Base-by-base conservation (phyloP, 2,888 invertebrate species). In the Parnassius glacialis region DNA sequence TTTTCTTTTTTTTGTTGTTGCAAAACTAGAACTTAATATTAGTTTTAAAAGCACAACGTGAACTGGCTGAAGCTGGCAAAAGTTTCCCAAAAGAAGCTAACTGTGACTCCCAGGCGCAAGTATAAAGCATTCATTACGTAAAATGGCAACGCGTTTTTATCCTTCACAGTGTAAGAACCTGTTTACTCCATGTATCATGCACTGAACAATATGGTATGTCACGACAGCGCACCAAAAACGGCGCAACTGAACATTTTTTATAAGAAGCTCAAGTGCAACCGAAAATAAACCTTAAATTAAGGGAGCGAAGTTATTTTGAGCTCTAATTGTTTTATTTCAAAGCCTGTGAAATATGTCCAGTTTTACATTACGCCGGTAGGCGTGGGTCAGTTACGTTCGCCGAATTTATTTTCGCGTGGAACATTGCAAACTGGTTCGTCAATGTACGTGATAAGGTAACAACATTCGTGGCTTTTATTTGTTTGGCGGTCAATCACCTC, bases 191-290 rank as follows among this genome's bases (percentile, higher is more conserved):
- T 84, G 87, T 87, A 87, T 86, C 85, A 87, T 85, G 74, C 77
- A 62, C 77, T 77, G 89, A 85, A 90, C 90, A 88, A 89, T 90
- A 89, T 88, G 89, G 87, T 83, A 80, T 86, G 88, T 89, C 89
- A 88, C 87, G 89, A 87, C 84, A 83, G 77, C 74, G 74, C 72
- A 75, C 79, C 79, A 83, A 87, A 87, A 85, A 79, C 85, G 85
- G 76, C 79, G 76, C 73, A 80, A 81, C 78, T 74, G 75, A 74
- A 76, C 79, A 74, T 78, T 76, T 71, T 16, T 71, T 75, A 76
- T 74, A 79, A 75, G 71, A 69, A 62, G 61, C 45, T 51, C 64
- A 48, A 56, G 61, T 50, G 61, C 69, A 70, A 67, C 64, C 65
- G 65, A 76, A 74, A 78, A 70, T 74, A 72, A 74, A 79, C 79